Percentiles rank a stretch among this genome's conserved stretches.
Conservation (phyloP, 92 coral and sea anemone species). For the Epizoanthus illoricatus region DNA sequence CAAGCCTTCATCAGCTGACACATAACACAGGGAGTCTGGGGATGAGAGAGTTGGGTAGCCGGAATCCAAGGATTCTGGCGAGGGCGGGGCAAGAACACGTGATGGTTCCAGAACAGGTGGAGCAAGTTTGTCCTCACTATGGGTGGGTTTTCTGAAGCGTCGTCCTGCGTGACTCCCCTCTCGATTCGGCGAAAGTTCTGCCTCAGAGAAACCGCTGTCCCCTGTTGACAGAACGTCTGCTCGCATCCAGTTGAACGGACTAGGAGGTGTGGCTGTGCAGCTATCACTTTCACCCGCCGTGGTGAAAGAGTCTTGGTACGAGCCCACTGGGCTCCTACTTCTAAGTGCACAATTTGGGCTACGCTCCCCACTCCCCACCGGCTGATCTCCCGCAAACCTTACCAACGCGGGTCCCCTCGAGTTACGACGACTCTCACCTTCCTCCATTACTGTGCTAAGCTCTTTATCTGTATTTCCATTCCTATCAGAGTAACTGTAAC, state of each 20-base stretch:
- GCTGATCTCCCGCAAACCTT: not conserved
- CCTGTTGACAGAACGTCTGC: constrained; percentile 32
- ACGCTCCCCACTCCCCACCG: not conserved
- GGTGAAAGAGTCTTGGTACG: constrained; percentile 4
- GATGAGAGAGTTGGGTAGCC: constrained; percentile 4
- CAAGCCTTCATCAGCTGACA: constrained; percentile 27
- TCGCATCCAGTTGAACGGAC: constrained; percentile 8
- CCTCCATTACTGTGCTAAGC: constrained; percentile 15
- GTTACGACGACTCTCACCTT: constrained; percentile 1
- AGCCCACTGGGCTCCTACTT: constrained; percentile 1
- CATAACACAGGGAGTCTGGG: constrained; percentile 35
- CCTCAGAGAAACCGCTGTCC: constrained; percentile 31
- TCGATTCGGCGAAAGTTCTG: constrained; percentile 11
- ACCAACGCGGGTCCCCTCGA: constrained; percentile 28
- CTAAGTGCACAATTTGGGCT: not conserved
- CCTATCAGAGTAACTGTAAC: not conserved
- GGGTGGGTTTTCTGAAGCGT: not conserved
- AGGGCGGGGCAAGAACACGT: not conserved
- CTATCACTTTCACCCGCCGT: constrained; percentile 27
- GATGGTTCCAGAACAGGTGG: not conserved
- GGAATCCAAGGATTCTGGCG: constrained; percentile 26
- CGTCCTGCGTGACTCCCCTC: not conserved
- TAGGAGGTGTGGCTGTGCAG: constrained; percentile 14
- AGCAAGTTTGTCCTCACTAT: not conserved
- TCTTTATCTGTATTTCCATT: not conserved